Evolutionary conservation across 2,888 invertebrate genomes (phyloP).

Genomic region (Ophion ventricosus): DNA sequence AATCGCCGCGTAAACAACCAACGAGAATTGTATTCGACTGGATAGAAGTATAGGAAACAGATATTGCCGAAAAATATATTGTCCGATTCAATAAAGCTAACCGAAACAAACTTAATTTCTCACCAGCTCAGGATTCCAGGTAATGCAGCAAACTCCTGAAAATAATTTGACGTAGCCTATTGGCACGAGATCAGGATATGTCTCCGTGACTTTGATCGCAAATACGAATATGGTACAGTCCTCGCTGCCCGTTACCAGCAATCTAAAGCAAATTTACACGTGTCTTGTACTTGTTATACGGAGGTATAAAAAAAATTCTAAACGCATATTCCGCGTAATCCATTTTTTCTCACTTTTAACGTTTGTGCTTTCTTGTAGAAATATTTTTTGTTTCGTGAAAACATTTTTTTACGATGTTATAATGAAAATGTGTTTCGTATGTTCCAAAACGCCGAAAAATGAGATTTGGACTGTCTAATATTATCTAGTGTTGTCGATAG

Average conservation of each 20-base stretch:
- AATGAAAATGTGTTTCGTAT: no score
- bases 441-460: no score
- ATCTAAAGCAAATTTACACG: slow-evolving; percentile 74
- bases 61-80: neutral
- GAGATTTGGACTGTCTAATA: no score
- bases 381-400: no score
- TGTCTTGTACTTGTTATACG: neutral
- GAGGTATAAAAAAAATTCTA: slow-evolving; percentile 8
- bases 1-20: slow-evolving; percentile 85
- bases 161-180: slow-evolving; percentile 88
- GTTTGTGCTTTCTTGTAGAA: no score
- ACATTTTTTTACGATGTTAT: no score
- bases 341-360: no score
- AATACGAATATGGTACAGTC: slow-evolving; percentile 90
- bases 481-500: no score
- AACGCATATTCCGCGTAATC: no score
- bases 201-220: slow-evolving; percentile 79
- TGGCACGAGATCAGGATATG: slow-evolving; percentile 85
- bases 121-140: slow-evolving; percentile 87
- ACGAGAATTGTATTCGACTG: slow-evolving; percentile 84
- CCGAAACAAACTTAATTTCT: slow-evolving; percentile 57
- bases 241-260: slow-evolving; percentile 88
- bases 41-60: neutral
- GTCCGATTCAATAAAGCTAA: no score
- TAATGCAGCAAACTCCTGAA: slow-evolving; percentile 87